phyloP scores from a whole-genome alignment of 2,113 vertebrate genomes.

The human region DNA sequence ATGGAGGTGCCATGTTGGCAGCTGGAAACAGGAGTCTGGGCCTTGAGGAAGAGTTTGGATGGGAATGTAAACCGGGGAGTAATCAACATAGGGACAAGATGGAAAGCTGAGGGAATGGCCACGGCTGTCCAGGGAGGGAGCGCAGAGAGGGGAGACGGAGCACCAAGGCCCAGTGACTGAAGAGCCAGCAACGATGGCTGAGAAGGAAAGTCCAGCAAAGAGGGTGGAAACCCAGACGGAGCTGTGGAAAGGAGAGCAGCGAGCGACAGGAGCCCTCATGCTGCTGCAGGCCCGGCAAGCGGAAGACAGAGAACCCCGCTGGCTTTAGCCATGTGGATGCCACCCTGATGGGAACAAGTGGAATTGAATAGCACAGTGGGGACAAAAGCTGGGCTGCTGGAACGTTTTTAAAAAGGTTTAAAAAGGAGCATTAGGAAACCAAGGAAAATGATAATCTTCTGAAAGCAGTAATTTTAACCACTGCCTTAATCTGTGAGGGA shows the following conservation, averaged over 20 bases:
- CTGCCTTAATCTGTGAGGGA: neutral
- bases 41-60: neutral
- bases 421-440: neutral
- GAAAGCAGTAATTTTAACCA: neutral
- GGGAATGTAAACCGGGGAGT: neutral
- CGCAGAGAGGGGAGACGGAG: no score
- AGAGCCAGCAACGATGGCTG: neutral
- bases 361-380: neutral
- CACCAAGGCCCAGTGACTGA: no score
- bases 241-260: neutral
- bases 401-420: neutral
- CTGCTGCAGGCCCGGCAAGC: rapidly evolving
- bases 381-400: neutral
- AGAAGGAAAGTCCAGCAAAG: neutral
- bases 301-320: neutral
- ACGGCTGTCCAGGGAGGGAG: no score
- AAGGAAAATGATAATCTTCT: neutral
- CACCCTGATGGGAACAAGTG: neutral
- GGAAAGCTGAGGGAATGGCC: no score
- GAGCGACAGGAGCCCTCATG: neutral
- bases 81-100: rapidly evolving
- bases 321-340: neutral
- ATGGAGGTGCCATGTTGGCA: rapidly evolving
- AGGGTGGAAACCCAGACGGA: neutral
- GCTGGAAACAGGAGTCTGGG: no score